Percentiles rank a stretch among this genome's conserved stretches.
phyloP scores from a whole-genome alignment of 1,140 invertebrate species.

The Zaprionus capensis region DNA sequence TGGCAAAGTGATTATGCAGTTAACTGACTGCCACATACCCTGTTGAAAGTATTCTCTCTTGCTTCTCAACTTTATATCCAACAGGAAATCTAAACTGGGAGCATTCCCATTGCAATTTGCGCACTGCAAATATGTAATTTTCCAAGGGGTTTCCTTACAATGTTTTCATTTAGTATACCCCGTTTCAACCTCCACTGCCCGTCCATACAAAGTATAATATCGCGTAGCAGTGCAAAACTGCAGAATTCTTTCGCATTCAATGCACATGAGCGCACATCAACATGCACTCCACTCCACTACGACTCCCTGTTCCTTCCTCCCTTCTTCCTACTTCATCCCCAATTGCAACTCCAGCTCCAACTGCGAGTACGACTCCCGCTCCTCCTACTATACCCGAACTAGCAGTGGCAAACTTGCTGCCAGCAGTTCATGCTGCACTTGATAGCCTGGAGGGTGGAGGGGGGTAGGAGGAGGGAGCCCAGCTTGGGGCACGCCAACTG shows the following conservation, averaged over 20 bases:
- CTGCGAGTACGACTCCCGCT: slow-evolving; percentile 2
- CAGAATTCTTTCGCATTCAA: slow-evolving; percentile 77
- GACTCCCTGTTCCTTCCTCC: slow-evolving; percentile 9
- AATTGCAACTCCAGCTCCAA: slow-evolving; percentile 10
- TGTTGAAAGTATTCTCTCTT: not conserved
- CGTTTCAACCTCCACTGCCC: not conserved
- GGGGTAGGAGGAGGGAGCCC: not conserved
- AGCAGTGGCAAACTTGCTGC: slow-evolving; percentile 7
- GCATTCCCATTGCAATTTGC: not conserved
- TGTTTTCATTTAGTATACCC: slow-evolving; percentile 26
- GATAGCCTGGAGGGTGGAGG: slow-evolving; percentile 1
- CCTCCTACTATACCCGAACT: not conserved
- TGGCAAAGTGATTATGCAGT: slow-evolving; percentile 20
- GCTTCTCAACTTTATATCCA: not conserved
- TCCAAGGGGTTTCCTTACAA: not conserved
- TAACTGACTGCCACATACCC: slow-evolving; percentile 12
- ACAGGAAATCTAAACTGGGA: too few relatives aligned
- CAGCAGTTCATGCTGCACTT: slow-evolving; percentile 34
- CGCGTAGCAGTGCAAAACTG: slow-evolving; percentile 65
- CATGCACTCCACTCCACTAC: slow-evolving; percentile 43
- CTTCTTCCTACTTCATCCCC: not conserved
- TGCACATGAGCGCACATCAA: slow-evolving; percentile 75
- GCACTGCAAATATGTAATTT: not conserved
- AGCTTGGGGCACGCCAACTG: slow-evolving; percentile 26
- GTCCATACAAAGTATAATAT: slow-evolving; percentile 54